Conservation (phyloP, 1,140 invertebrate genomes). For the Polypedilum pembai region DNA sequence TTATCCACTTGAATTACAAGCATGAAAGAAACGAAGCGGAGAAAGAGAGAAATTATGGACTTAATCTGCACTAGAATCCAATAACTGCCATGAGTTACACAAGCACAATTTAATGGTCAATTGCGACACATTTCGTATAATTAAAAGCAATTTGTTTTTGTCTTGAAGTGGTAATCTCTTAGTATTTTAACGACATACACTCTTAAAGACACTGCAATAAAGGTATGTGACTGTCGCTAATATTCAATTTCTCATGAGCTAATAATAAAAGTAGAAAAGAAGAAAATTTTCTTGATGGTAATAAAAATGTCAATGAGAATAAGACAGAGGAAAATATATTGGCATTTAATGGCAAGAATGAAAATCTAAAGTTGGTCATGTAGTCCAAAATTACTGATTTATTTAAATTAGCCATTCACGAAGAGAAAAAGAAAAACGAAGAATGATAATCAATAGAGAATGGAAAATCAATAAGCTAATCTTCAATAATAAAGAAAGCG, state of each 20-base stretch:
- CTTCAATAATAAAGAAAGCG: background rate
- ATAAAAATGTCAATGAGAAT: background rate
- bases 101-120: constrained; percentile 16
- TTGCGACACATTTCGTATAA: constrained; percentile 18
- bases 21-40: background rate
- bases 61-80: constrained; percentile 13
- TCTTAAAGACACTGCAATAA: background rate
- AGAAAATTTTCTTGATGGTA: background rate
- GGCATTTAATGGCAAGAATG: too few species aligned
- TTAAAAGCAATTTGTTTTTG: constrained; percentile 27
- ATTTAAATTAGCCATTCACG: too few species aligned
- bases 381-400: too few species aligned
- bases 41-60: background rate
- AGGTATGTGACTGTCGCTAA: background rate
- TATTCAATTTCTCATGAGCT: too few species aligned
- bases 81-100: background rate
- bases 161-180: background rate
- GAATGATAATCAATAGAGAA: background rate
- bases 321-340: background rate
- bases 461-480: constrained; percentile 27
- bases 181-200: background rate
- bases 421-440: too few species aligned
- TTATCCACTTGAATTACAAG: constrained; percentile 24
- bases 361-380: too few species aligned
- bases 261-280: too few species aligned